Percentiles rank a stretch among this genome's conserved stretches.
Conservation (phyloP, 2,113 vertebrate genomes). For the Lycocorax pyrrhopterus region DNA sequence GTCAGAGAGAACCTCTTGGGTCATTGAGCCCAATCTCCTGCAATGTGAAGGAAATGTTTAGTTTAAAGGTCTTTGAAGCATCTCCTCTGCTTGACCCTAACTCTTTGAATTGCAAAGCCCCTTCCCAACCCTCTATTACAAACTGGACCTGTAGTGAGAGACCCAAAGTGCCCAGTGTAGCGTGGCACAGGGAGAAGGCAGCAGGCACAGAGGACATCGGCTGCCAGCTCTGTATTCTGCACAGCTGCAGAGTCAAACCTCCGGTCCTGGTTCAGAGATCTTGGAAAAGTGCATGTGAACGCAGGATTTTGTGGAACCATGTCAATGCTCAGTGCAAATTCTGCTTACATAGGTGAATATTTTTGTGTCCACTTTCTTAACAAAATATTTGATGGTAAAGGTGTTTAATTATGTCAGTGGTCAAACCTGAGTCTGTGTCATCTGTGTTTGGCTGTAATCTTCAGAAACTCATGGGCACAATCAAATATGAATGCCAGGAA, state of each 20-base stretch:
- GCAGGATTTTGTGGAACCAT: not conserved
- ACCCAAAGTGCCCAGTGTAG: not conserved
- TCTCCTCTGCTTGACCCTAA: not conserved
- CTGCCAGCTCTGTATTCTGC: not conserved
- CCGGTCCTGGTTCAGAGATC: not conserved
- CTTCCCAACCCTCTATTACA: not conserved
- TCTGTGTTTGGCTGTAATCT: not conserved
- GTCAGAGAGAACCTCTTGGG: not conserved
- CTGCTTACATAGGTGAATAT: not conserved
- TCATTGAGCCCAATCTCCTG: not conserved
- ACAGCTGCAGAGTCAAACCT: not conserved
- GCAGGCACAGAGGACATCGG: fast-evolving
- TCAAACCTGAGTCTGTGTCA: not conserved
- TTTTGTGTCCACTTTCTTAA: not conserved
- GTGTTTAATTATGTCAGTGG: not conserved
- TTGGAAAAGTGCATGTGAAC: not conserved
- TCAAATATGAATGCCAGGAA: not conserved
- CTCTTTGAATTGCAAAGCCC: not conserved
- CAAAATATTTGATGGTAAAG: not conserved
- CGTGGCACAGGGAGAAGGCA: not conserved
- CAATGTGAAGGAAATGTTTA: not conserved
- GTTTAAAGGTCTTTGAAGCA: not conserved
- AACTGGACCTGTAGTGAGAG: not conserved
- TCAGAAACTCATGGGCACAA: not conserved
- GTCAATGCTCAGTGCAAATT: not conserved